A percentile compares a stretch with the other conserved stretches of the same genome.
phyloP scores from a whole-genome alignment of 2,113 vertebrate genomes.

The Hipposideros armiger region DNA sequence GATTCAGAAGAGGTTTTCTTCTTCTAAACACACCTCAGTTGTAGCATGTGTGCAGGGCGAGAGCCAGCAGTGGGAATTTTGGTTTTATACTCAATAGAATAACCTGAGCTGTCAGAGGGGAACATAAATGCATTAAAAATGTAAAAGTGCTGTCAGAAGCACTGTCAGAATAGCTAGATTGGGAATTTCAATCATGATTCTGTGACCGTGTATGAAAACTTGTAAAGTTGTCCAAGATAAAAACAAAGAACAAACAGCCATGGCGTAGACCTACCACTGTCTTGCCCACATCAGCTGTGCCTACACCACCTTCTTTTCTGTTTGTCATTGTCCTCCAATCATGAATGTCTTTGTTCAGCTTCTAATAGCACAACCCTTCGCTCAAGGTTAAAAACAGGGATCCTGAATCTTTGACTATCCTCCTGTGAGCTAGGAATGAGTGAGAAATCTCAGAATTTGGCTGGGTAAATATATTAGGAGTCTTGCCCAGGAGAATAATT shows the following conservation, averaged over 20 bases:
- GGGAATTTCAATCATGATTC: background rate
- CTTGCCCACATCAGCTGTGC: background rate
- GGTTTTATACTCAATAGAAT: background rate
- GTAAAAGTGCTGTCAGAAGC: background rate
- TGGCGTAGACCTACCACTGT: background rate
- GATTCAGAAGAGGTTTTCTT: background rate
- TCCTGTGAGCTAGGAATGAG: background rate
- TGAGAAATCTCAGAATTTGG: background rate
- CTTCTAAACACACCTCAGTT: background rate
- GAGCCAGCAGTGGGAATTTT: background rate
- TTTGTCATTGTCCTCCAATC: no score
- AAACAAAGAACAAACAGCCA: background rate
- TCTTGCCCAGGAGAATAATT: background rate
- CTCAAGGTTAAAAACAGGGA: background rate
- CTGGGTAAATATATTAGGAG: background rate
- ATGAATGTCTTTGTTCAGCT: background rate
- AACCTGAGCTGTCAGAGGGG: background rate
- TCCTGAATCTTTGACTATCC: background rate
- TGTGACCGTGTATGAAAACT: background rate
- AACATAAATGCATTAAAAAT: constrained; percentile 17
- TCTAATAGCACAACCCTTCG: background rate
- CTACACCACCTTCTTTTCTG: no score
- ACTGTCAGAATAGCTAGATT: background rate
- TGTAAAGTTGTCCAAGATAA: background rate
- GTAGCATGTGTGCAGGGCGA: background rate